Evolutionary conservation across 1,140 invertebrate genomes (phyloP), one percentile per base, ranked within the genome.

Genomic region (Oedothorax gibbosus): DNA sequence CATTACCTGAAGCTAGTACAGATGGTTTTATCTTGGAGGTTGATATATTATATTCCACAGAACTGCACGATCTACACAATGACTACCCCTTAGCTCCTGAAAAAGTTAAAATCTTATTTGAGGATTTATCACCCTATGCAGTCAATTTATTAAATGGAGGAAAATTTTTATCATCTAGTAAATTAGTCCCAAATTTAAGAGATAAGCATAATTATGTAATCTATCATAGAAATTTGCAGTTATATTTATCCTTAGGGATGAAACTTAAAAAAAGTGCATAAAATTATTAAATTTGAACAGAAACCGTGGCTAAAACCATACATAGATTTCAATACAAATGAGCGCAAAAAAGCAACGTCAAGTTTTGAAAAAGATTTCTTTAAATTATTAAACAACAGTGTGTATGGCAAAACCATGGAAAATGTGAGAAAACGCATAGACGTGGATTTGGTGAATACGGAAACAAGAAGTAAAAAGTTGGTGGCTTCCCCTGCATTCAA

Each of bases 61-160:
- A 88, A 78, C n/a, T 89, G 57, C 88, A 89, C 76, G 83, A 87
- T 60, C 5, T n/a, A 15, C 90, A 91, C 87, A 88, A 88, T 85
- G 90, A 90, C 87, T 87, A 90, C 65, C 90, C 91, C 49, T 87
- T 91, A 50, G 88, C 88, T 79, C 88, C 90, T 56, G 88, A 91
- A 86, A 87, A 86, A 77, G 60, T 35, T 35, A 5, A n/a, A 18
- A 54, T 20, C 12, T 88, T 65, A 66, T 20, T 56, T 53, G 12
- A 20, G 8, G 11, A 21, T 53, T 75, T 18, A 71, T 62, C 71
- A 12, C 7, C 20, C 5, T 18, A 69, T 35, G 69, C 57, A 76
- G 85, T 86, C 83, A 90, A 90, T 51, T 92, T 91, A 88, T 86
- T 65, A 54, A 86, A 82, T 92, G 90, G 90, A 86, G 92, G 35